Evolutionary conservation across 2,888 invertebrate species (phyloP).

Genomic region (Diaperis boleti): DNA sequence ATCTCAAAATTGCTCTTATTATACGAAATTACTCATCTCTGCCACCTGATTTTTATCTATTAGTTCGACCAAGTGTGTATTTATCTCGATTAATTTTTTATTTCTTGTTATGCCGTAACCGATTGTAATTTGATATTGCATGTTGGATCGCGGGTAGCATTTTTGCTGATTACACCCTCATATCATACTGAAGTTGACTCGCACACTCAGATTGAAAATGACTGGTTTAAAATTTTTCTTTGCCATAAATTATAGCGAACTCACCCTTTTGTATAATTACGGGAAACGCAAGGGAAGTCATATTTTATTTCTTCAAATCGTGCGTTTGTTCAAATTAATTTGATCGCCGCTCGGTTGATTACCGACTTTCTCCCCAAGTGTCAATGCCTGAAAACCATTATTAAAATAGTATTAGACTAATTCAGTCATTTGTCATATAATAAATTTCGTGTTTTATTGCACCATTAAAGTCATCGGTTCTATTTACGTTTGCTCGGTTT

Average conservation of each 20-base stretch:
- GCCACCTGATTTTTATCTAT: slow-evolving; percentile 13
- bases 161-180: slow-evolving; percentile 37
- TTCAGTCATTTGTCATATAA: slow-evolving; percentile 60
- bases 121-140: slow-evolving; percentile 35
- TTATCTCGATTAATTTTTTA: slow-evolving; percentile 23
- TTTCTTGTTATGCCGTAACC: slow-evolving; percentile 28
- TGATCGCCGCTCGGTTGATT: slow-evolving; percentile 54
- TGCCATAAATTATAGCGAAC: slow-evolving; percentile 35
- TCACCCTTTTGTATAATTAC: slow-evolving; percentile 41
- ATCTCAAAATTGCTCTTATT: background rate
- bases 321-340: slow-evolving; percentile 54
- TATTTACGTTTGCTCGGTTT: slow-evolving; percentile 16
- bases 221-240: slow-evolving; percentile 43
- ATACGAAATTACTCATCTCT: background rate
- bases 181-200: slow-evolving; percentile 7
- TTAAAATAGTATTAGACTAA: slow-evolving; percentile 60
- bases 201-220: slow-evolving; percentile 37
- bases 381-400: slow-evolving; percentile 52
- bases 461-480: slow-evolving; percentile 27
- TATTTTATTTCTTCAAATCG: slow-evolving; percentile 49
- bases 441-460: slow-evolving; percentile 36
- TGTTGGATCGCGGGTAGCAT: slow-evolving; percentile 12
- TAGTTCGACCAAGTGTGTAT: slow-evolving; percentile 7
- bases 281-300: slow-evolving; percentile 38
- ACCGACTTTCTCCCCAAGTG: slow-evolving; percentile 46